phyloP scores from a whole-genome alignment of 2,888 invertebrate species.

The Calliopum simillimum region DNA sequence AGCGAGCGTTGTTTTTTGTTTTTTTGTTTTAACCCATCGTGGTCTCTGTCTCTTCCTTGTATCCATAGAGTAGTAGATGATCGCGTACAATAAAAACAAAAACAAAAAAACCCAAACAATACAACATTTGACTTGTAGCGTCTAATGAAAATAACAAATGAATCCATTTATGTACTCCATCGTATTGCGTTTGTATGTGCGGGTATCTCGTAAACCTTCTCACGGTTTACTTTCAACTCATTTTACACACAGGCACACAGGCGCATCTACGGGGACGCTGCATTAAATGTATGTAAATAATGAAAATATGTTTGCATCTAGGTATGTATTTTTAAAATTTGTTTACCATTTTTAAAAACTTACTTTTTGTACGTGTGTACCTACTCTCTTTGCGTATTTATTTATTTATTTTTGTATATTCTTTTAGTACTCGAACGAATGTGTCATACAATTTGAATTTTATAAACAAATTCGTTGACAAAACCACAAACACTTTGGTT shows the following conservation, averaged over 20 bases:
- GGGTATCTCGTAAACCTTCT: conserved; percentile 51
- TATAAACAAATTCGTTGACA: too few species aligned
- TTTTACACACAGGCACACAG: conserved; percentile 36
- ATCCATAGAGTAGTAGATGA: not conserved
- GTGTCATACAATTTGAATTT: too few species aligned
- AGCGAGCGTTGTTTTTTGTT: not conserved
- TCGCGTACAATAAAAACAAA: not conserved
- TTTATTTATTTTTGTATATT: too few species aligned
- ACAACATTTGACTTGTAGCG: conserved; percentile 2
- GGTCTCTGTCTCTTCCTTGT: conserved; percentile 8
- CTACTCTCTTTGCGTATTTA: too few species aligned
- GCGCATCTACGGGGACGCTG: too few species aligned
- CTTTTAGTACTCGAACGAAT: too few species aligned
- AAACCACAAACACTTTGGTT: too few species aligned
- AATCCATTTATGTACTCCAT: not conserved
- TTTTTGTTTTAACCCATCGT: conserved; percentile 12
- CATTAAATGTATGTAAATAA: too few species aligned
- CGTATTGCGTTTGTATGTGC: conserved; percentile 1
- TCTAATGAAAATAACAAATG: conserved; percentile 29
- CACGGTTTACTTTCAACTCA: conserved; percentile 63
- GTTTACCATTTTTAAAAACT: too few species aligned
- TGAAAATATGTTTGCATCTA: too few species aligned
- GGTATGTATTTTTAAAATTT: too few species aligned
- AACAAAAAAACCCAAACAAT: not conserved
- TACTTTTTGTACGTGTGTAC: too few species aligned